Conservation (phyloP, 2,888 invertebrate species). For the Philonicus albiceps region DNA sequence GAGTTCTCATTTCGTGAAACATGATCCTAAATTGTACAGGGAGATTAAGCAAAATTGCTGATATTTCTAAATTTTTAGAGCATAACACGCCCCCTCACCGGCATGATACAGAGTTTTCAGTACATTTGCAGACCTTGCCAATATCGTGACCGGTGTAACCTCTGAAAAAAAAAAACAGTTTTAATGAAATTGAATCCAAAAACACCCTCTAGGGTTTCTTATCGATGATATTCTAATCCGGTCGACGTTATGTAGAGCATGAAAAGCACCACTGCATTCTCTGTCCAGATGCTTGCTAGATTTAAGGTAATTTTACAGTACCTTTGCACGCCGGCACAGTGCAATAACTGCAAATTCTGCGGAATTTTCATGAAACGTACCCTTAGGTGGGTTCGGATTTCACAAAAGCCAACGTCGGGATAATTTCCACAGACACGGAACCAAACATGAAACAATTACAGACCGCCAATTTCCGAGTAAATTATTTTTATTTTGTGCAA, state of each 20-base stretch:
- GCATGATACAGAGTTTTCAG: neutral
- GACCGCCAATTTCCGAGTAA: neutral
- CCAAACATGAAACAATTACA: neutral
- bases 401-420: neutral
- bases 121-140: neutral
- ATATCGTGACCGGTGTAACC: neutral
- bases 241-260: neutral
- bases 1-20: neutral
- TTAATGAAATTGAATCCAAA: neutral
- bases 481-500: neutral
- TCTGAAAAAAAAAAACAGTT: neutral
- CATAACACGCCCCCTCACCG: neutral
- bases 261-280: neutral
- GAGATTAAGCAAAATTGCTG: neutral
- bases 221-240: neutral
- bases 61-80: neutral
- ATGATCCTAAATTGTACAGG: neutral
- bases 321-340: neutral
- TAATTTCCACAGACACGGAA: neutral
- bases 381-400: neutral
- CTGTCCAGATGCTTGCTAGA: neutral
- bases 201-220: neutral
- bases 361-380: neutral
- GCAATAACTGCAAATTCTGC: neutral
- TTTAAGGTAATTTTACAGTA: neutral